Evolutionary conservation across 2,797 vertebrate species (phyloP), one percentile per base, ranked within the genome.

Genomic region (Hemibagrus guttatus): DNA sequence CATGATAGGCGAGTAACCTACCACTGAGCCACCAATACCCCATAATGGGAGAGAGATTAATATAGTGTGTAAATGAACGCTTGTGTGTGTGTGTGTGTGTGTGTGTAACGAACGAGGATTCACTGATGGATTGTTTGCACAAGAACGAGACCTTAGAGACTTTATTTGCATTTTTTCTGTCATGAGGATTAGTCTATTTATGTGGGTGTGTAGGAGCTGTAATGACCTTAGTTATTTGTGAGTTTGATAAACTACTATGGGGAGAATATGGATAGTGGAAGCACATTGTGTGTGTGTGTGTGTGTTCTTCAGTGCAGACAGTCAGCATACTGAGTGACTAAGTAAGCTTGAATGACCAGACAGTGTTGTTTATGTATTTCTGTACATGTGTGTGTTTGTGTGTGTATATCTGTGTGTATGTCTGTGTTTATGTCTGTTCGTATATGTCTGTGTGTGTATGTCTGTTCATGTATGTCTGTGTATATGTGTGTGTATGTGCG

Each of bases 21-120:
- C n/a, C n/a, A n/a, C n/a, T n/a, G n/a, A n/a, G n/a, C n/a, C n/a
- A n/a, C n/a, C n/a, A n/a, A n/a, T n/a, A n/a, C n/a, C n/a, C n/a
- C n/a, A n/a, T n/a, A 75, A 88, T 61, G 52, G 85, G 84, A 28
- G 21, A 35, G 64, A 68, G 64, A 87, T 71, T 90, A 87, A 85
- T 87, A 85, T 63, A 85, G 79, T 72, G 19, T 88, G 63, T 68
- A 54, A 21, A 81, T 86, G 74, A 66, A 71, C 66, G 17, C 54
- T 79, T 35, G n/a, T 74, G 28, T 52, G n/a, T 78, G 46, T 49
- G 9, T 49, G 5, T 49, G 4, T 49, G 28, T 59, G n/a, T 72
- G 63, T 85, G 46, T 86, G 49, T 72, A 63, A 83, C 49, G 59
- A 88, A 87, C 80, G 84, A 87, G 87, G 58, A 86, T 87, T 84